Percentiles rank a stretch among this genome's conserved stretches.
These are phyloP conservation scores for Candoia aspera DNA, from an alignment of 2,113 vertebrate species.

Conservation along the genomic window DNA sequence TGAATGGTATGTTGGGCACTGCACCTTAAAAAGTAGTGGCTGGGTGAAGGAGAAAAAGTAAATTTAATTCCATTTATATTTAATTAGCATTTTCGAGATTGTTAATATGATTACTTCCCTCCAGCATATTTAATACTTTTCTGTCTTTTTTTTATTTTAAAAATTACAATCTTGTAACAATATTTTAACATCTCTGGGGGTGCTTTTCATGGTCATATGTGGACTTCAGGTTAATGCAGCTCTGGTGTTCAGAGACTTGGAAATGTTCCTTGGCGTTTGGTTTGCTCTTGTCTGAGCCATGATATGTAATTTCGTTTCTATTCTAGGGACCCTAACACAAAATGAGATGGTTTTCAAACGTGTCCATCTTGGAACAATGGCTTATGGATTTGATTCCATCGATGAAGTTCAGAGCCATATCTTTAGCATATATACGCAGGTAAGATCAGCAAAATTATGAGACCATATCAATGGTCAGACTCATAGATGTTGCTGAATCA, in stretches of 20 bases:
- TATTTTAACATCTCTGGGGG: not conserved
- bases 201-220: not conserved
- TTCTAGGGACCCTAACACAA: conserved; percentile 92
- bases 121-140: not conserved
- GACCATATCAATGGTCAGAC: not conserved
- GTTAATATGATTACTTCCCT: not conserved
- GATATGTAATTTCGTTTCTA: not conserved
- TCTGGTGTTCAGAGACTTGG: not conserved
- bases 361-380: conserved; percentile 94
- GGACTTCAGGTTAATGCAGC: not conserved
- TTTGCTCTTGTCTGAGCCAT: fast-evolving
- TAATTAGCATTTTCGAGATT: not conserved
- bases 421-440: conserved; percentile 96
- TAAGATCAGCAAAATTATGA: conserved; percentile 54
- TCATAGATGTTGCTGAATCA: not conserved
- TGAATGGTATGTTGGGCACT: not conserved
- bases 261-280: not conserved
- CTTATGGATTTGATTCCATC: conserved; percentile 96
- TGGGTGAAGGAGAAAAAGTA: not conserved
- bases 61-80: not conserved
- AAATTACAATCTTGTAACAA: not conserved
- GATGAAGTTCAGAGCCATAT: conserved; percentile 98
- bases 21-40: not conserved
- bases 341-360: conserved; percentile 98
- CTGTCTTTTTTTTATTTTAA: not conserved